These are phyloP conservation scores for Leptopilina clavipes DNA, from an alignment of 1,140 invertebrate genomes.

Conservation along the genomic window DNA sequence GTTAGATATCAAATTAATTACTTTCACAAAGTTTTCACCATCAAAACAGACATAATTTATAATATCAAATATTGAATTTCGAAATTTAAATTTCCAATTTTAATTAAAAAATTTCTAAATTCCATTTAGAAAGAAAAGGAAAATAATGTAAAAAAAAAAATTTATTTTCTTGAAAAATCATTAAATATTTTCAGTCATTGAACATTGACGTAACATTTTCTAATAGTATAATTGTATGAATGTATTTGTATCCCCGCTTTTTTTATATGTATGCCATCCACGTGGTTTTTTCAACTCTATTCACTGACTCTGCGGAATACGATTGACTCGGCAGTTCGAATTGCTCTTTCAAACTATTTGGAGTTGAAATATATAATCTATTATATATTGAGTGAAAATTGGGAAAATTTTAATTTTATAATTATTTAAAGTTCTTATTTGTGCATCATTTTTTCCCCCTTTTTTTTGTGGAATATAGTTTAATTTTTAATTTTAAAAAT, in stretches of 20 bases:
- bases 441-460: no score
- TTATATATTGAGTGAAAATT: background rate
- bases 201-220: background rate
- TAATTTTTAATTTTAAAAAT: no score
- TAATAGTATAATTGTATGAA: background rate
- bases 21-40: background rate
- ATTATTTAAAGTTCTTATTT: no score
- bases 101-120: background rate
- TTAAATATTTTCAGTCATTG: conserved; percentile 4
- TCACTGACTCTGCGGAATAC: conserved; percentile 18
- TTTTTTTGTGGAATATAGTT: no score
- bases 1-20: background rate
- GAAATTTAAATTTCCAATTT: no score
- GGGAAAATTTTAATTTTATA: background rate
- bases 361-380: background rate
- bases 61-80: no score
- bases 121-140: background rate
- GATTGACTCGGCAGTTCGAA: conserved; percentile 5
- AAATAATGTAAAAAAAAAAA: no score
- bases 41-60: no score
- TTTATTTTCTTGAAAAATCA: background rate
- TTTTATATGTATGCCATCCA: background rate
- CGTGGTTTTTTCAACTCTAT: background rate
- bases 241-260: background rate
- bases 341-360: conserved; percentile 3